Percentiles rank a stretch among this genome's conserved stretches.
Conservation (phyloP, 1,140 invertebrate genomes). For the Tetragnatha versicolor region DNA sequence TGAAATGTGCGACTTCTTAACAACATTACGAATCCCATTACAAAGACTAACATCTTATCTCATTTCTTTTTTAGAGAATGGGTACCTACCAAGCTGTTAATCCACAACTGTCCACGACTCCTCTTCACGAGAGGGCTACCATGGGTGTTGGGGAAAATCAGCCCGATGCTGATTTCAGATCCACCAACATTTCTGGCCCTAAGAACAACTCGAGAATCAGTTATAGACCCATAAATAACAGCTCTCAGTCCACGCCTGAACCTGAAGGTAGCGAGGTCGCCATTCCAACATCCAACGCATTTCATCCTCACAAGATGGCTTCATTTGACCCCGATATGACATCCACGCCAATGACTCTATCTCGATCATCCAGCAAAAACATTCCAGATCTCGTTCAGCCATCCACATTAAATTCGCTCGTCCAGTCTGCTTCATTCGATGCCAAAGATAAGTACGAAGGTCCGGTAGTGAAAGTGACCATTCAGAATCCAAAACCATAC, state of each 20-base stretch:
- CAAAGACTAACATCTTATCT: no score
- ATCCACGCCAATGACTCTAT: slow-evolving; percentile 42
- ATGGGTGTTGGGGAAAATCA: no score
- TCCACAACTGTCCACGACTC: no score
- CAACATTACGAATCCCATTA: not conserved
- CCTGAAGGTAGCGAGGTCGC: no score
- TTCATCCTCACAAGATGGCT: slow-evolving; percentile 8
- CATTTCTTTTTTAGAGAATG: no score
- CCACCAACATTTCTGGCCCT: not conserved
- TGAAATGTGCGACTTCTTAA: not conserved
- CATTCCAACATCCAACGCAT: not conserved
- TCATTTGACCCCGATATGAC: slow-evolving; percentile 49
- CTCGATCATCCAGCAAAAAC: slow-evolving; percentile 40
- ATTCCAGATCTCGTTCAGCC: slow-evolving; percentile 42
- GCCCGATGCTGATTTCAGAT: not conserved
- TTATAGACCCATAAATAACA: slow-evolving; percentile 18
- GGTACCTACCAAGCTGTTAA: no score
- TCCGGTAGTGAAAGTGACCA: slow-evolving; percentile 63
- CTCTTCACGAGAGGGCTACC: no score
- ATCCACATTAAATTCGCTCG: slow-evolving; percentile 30
- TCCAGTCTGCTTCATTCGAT: slow-evolving; percentile 35
- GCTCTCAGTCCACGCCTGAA: not conserved
- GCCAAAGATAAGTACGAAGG: slow-evolving; percentile 65
- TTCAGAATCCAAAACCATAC: slow-evolving; percentile 56
- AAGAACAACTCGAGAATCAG: not conserved